A percentile compares a stretch with the other conserved stretches of the same genome.
Evolutionary conservation across 2,888 invertebrate genomes (phyloP).

Genomic region (Xylocampa areola): DNA sequence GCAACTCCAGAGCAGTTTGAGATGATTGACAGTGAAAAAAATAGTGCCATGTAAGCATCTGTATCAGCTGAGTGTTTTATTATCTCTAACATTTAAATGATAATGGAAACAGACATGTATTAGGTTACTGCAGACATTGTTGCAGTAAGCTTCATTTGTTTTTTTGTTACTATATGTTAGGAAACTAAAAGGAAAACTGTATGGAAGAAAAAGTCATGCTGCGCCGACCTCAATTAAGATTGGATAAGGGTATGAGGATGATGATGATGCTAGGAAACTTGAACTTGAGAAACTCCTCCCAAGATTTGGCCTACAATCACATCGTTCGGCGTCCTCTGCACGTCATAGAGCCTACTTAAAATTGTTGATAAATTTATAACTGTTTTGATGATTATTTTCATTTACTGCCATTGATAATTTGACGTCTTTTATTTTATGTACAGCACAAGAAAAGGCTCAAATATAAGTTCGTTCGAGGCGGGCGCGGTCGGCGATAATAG

Average conservation of each 20-base stretch:
- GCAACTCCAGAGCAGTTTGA: slow-evolving; percentile 91
- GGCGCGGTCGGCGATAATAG: slow-evolving; percentile 69
- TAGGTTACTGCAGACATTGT: slow-evolving; percentile 22
- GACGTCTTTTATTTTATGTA: too few species aligned
- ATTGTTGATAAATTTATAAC: too few species aligned
- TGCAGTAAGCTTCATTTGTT: not conserved
- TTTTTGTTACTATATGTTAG: slow-evolving; percentile 10
- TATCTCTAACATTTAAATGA: slow-evolving; percentile 2
- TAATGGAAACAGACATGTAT: slow-evolving; percentile 12
- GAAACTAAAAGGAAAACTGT: not conserved
- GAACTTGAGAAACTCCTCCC: too few species aligned
- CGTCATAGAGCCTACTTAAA: too few species aligned
- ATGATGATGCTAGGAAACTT: too few species aligned
- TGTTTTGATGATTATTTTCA: too few species aligned
- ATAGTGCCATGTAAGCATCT: slow-evolving; percentile 77
- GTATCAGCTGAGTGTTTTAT: slow-evolving; percentile 1
- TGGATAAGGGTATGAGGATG: too few species aligned
- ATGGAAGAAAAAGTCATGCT: too few species aligned
- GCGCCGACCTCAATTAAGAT: too few species aligned
- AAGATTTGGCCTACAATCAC: too few species aligned
- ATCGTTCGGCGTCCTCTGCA: too few species aligned
- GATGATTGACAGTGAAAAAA: slow-evolving; percentile 90
- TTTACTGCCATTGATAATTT: too few species aligned
- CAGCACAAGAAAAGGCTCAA: slow-evolving; percentile 80
- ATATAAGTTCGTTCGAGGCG: slow-evolving; percentile 82